Conservation (phyloP, 2,113 vertebrate species). For the Psephotus haematonotus region DNA sequence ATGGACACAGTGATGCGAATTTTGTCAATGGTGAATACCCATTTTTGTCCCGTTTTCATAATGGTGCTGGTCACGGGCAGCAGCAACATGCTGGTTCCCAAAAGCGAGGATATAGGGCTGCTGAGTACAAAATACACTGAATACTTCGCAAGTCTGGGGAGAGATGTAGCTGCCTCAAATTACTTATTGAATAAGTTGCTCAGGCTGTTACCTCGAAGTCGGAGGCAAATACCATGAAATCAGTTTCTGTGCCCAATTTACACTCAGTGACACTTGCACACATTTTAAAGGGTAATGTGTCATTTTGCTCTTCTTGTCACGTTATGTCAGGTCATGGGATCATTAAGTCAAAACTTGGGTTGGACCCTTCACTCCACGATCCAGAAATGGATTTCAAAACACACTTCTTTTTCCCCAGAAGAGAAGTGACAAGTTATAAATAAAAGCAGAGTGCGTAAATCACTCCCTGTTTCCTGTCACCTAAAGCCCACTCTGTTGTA, state of each 20-base stretch:
- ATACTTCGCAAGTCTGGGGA: not conserved
- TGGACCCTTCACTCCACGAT: not conserved
- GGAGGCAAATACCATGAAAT: slow-evolving; percentile 37
- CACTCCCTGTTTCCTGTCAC: not conserved
- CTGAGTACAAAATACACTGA: not conserved
- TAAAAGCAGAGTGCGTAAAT: not conserved
- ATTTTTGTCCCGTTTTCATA: fast-evolving
- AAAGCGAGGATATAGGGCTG: not conserved
- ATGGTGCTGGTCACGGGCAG: not conserved
- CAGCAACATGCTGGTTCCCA: not conserved
- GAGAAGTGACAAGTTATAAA: not conserved
- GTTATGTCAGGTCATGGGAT: not conserved
- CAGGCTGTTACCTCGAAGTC: not conserved
- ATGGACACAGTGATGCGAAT: fast-evolving
- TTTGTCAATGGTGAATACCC: not conserved
- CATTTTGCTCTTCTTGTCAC: not conserved
- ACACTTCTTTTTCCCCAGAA: not conserved
- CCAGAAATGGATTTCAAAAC: not conserved
- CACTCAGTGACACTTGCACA: not conserved
- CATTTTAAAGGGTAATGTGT: not conserved
- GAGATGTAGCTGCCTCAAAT: not conserved
- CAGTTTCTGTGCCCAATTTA: slow-evolving; percentile 38
- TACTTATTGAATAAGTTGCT: not conserved
- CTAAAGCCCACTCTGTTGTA: not conserved
- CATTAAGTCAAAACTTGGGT: not conserved